Conservation (phyloP, 2,888 invertebrate genomes). For the Endomychus coccineus region DNA sequence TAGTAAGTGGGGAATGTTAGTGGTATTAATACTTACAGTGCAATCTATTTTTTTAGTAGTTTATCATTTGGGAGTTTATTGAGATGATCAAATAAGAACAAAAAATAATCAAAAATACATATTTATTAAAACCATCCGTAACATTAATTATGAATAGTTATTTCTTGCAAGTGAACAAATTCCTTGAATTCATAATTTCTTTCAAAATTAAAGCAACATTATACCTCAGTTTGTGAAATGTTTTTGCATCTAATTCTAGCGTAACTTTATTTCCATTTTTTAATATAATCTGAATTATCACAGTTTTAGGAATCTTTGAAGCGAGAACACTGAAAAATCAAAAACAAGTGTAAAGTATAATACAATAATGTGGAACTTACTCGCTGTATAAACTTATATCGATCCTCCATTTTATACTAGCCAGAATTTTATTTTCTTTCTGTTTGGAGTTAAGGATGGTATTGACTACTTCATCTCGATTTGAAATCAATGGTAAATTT, state of each 20-base stretch:
- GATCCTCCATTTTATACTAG: constrained; percentile 33
- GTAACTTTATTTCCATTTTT: constrained; percentile 30
- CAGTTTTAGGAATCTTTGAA: constrained; percentile 30
- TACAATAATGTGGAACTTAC: constrained; percentile 4
- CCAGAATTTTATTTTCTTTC: constrained; percentile 16
- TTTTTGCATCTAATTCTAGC: constrained; percentile 32
- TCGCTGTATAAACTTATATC: constrained; percentile 33
- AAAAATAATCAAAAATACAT: too few relatives aligned
- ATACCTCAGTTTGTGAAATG: constrained; percentile 37
- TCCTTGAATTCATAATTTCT: constrained; percentile 26
- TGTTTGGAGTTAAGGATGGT: constrained; percentile 17
- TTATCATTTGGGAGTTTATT: too few relatives aligned
- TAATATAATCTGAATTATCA: constrained; percentile 31
- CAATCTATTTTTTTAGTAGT: too few relatives aligned
- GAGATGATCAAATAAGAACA: too few relatives aligned
- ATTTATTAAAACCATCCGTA: too few relatives aligned
- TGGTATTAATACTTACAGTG: too few relatives aligned
- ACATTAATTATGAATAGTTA: too few relatives aligned
- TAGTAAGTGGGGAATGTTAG: too few relatives aligned
- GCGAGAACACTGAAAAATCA: constrained; percentile 30
- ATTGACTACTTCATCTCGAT: constrained; percentile 25
- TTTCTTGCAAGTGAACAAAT: neutral
- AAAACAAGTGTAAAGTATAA: constrained; percentile 4
- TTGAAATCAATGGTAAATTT: constrained; percentile 29
- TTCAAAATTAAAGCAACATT: constrained; percentile 35